phyloP scores from a whole-genome alignment of 2,113 vertebrate genomes.

The Gymnogyps californianus region DNA sequence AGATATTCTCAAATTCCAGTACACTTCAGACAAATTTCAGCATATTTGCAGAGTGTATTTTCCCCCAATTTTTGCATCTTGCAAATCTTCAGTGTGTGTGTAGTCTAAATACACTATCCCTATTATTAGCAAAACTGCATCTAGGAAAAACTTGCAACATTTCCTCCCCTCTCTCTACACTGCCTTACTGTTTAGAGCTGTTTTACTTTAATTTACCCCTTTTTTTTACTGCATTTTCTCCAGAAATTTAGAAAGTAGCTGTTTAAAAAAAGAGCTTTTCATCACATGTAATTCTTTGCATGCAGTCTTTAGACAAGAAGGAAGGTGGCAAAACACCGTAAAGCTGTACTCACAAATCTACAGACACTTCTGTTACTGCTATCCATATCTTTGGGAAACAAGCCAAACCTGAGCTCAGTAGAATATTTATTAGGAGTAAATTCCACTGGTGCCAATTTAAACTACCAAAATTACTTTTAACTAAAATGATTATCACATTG shows the following conservation, averaged over 20 bases:
- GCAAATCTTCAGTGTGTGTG: not conserved
- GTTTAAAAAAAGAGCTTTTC: not conserved
- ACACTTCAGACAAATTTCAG: not conserved
- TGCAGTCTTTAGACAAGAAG: not conserved
- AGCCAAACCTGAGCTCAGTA: not conserved
- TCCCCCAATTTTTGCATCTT: not conserved
- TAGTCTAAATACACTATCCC: not conserved
- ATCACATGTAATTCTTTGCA: not conserved
- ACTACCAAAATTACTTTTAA: not conserved
- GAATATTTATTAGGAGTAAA: not conserved
- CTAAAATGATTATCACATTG: not conserved
- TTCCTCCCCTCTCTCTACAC: not conserved
- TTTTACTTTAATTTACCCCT: not conserved
- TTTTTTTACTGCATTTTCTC: not conserved
- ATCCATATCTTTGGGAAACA: not conserved
- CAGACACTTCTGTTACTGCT: not conserved
- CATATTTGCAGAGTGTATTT: not conserved
- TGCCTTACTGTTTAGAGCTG: not conserved
- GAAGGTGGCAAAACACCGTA: not conserved
- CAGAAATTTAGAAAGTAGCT: not conserved
- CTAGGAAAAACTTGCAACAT: not conserved
- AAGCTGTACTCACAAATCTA: not conserved
- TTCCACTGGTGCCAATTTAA: not conserved
- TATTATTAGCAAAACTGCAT: not conserved
- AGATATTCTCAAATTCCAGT: not conserved